These are phyloP conservation scores for Lepus oiostolus DNA, from an alignment of 2,797 vertebrate species.

Conservation along the genomic window DNA sequence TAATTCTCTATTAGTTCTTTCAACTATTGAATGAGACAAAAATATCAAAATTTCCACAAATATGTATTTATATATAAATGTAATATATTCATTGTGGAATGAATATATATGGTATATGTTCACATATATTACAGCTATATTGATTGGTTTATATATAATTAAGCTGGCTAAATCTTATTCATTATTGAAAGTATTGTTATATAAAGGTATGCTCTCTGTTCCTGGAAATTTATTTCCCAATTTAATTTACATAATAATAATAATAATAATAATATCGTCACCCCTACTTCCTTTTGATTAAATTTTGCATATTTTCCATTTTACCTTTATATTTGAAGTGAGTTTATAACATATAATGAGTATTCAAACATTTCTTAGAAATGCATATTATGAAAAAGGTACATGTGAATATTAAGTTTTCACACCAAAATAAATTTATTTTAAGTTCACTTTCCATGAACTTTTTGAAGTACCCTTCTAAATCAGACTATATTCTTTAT, in stretches of 20 bases:
- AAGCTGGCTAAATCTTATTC: not conserved
- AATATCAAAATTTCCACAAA: not conserved
- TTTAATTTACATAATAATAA: not conserved
- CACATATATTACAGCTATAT: not conserved
- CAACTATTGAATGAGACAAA: not conserved
- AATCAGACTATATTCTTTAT: not conserved
- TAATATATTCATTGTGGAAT: not conserved
- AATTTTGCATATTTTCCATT: not conserved
- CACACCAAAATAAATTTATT: too few species aligned
- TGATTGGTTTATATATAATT: not conserved
- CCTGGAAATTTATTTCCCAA: not conserved
- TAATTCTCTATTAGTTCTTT: not conserved
- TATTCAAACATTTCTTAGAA: too few species aligned
- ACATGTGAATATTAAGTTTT: too few species aligned
- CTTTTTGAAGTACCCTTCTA: too few species aligned
- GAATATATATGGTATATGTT: not conserved
- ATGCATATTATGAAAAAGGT: too few species aligned
- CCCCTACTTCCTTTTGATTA: not conserved
- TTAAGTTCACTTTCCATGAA: too few species aligned
- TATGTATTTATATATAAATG: not conserved
- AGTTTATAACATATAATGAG: not conserved
- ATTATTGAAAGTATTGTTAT: not conserved
- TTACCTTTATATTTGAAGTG: not conserved
- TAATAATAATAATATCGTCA: not conserved
- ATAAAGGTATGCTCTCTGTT: not conserved